These are phyloP conservation scores for Sycophaga agraensis DNA, from an alignment of 1,140 invertebrate species.

Conservation along the genomic window DNA sequence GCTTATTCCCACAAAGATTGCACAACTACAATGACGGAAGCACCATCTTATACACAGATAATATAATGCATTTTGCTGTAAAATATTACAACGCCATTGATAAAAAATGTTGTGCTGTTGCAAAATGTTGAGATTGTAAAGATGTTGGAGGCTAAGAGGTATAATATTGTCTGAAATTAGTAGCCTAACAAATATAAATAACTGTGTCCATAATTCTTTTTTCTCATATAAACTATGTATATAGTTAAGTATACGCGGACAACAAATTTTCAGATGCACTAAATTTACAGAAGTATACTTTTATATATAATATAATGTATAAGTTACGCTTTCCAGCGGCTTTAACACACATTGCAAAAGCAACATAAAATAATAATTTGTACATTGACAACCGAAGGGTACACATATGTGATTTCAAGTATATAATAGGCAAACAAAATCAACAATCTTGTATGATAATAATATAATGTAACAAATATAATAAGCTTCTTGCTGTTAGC, in stretches of 20 bases:
- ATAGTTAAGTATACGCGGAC: not conserved
- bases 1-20: too few relatives aligned
- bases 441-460: conserved; percentile 17
- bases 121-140: not conserved
- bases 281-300: not conserved
- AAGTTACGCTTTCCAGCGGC: conserved; percentile 31
- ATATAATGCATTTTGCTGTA: too few relatives aligned
- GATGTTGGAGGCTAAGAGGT: not conserved
- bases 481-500: conserved; percentile 43
- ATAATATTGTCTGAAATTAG: too few relatives aligned
- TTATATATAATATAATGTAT: conserved; percentile 13
- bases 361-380: conserved; percentile 38
- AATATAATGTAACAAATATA: conserved; percentile 26
- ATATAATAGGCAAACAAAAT: conserved; percentile 36
- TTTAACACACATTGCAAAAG: conserved; percentile 40
- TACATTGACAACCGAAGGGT: conserved; percentile 44
- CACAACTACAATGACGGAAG: too few relatives aligned
- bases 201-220: not conserved
- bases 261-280: not conserved
- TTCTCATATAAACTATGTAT: not conserved
- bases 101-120: too few relatives aligned
- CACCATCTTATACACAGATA: too few relatives aligned
- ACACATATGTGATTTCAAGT: conserved; percentile 36
- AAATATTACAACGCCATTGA: too few relatives aligned
- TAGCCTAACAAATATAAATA: too few relatives aligned